These are phyloP conservation scores for Drosophila rufa DNA, from an alignment of 1,140 invertebrate genomes.

Conservation along the genomic window DNA sequence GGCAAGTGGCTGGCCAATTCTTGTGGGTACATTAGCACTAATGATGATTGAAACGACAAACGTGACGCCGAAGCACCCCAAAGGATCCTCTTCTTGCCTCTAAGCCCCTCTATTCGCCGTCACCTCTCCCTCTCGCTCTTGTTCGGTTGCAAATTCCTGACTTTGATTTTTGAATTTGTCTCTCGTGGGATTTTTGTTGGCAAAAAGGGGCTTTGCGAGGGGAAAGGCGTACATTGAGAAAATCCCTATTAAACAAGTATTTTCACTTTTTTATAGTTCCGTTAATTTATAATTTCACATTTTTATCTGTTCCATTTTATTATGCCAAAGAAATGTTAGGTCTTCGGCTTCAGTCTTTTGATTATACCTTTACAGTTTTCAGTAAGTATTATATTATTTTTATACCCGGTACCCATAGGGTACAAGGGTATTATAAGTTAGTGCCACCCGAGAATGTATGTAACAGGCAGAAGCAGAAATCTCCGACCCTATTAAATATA, in stretches of 20 bases:
- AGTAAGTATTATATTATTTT: background rate
- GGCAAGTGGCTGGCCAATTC: conserved; percentile 80
- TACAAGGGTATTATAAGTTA: no score
- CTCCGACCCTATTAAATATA: no score
- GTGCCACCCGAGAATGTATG: no score
- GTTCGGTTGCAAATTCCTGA: conserved; percentile 45
- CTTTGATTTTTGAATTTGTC: conserved; percentile 77
- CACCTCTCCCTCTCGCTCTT: conserved; percentile 1
- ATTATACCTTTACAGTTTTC: no score
- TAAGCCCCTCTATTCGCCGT: background rate
- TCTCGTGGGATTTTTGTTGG: conserved; percentile 28
- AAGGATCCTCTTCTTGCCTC: conserved; percentile 34
- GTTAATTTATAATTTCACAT: background rate
- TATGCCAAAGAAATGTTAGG: background rate
- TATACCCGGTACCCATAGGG: no score
- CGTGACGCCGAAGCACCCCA: conserved; percentile 63
- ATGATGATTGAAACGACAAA: conserved; percentile 85
- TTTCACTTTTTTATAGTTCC: background rate
- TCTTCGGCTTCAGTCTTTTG: no score
- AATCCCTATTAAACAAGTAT: background rate
- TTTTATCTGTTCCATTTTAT: background rate
- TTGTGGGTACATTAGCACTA: conserved; percentile 85
- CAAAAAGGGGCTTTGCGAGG: conserved; percentile 3
- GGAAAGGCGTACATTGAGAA: background rate
- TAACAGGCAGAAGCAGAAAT: no score